Percentiles rank a stretch among this genome's conserved stretches.
Conservation (phyloP, 1,140 invertebrate species). For the Drosophila lacteicornis region DNA sequence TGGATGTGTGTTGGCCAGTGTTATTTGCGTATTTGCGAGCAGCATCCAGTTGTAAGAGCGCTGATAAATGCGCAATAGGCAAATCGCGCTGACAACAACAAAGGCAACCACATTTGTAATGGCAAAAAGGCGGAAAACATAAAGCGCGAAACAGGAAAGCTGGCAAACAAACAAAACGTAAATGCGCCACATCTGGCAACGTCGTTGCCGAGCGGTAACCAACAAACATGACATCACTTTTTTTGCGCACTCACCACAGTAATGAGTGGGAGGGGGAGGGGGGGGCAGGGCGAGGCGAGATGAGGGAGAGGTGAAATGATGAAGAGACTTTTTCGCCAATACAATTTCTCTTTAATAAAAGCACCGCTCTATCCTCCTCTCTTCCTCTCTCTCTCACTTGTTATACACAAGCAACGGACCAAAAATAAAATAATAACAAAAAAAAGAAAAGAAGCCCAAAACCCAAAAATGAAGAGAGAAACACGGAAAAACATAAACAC, state of each 20-base stretch:
- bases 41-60: conserved; percentile 34
- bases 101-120: conserved; percentile 21
- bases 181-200: conserved; percentile 73
- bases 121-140: conserved; percentile 18
- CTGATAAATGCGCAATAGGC: conserved; percentile 45
- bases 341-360: conserved; percentile 18
- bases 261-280: conserved; percentile 28
- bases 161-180: conserved; percentile 67
- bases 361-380: conserved; percentile 11
- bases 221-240: conserved; percentile 83
- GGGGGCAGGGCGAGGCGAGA: conserved; percentile 7
- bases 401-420: conserved; percentile 59
- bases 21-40: conserved; percentile 31
- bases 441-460: conserved; percentile 22
- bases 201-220: conserved; percentile 56
- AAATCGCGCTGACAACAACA: conserved; percentile 11
- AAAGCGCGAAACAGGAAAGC: conserved; percentile 7
- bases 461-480: conserved; percentile 49
- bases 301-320: conserved; percentile 13
- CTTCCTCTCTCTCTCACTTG: conserved; percentile 27
- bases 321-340: conserved; percentile 12
- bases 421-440: conserved; percentile 78
- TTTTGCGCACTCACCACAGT: conserved; percentile 81
- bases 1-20: not conserved
- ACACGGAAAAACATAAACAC: conserved; percentile 79